Evolutionary conservation across 2,888 invertebrate species (phyloP), one percentile per base, ranked within the genome.

Genomic region (Dynastes hyllus): DNA sequence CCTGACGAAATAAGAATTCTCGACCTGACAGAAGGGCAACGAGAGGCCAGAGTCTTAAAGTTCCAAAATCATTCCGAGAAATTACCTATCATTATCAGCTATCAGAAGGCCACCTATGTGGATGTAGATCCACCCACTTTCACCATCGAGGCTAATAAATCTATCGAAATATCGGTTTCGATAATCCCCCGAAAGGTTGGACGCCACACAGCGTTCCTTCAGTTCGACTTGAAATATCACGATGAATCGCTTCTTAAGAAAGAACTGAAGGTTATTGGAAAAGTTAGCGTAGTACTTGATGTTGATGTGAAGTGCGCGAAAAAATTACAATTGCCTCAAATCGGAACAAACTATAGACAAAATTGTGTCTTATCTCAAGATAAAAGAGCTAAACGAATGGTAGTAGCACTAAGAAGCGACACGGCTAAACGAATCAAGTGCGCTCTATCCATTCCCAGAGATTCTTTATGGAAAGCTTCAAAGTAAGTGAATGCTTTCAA

Each of bases 21-120:
- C 53, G 75, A 67, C 22, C 2, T 76, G 32, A n/a, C 11, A 22
- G 45, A 76, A 29, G 61, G 69, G 4, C 37, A 65, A 16, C 65
- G 61, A 29, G 29, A 58, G 32, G 58, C 22, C 0, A 63, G 79
- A 67, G 79, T 79, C 2, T 29, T 79, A 22, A 76, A 76, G 50
- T 67, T 79, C 16, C 40, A 16, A 22, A 87, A 87, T 76, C 58
- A 76, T 5, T 87, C 87, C 0, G 77, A 71, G 9, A 71, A 79
- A 69, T 78, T 86, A 11, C 85, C 87, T 5, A 83, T 87, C 6
- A 82, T 79, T 4, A 67, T 84, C n/a, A 81, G 79, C 58, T 85
- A 85, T 73, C 78, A 81, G 16, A 86, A 86, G 82, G 79, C 86
- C 2, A 81, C 84, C 13, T 87, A 86, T 63, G 84, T 89, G 6